Evolutionary conservation across 2,888 invertebrate species (phyloP), one percentile per base, ranked within the genome.

Genomic region (Drosophila tanythrix): DNA sequence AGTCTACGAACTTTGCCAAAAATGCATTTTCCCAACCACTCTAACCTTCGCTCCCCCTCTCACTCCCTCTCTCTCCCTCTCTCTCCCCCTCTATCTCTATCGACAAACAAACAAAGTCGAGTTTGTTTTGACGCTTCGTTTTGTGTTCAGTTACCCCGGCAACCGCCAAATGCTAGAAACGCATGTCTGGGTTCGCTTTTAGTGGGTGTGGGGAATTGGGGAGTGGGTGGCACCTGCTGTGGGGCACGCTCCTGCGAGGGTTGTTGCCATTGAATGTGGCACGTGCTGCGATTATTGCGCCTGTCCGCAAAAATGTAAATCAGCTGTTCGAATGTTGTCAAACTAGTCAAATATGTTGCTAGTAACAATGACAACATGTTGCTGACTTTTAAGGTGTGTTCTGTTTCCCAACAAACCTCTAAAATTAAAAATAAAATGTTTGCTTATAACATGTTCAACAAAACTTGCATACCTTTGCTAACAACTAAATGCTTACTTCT

Each of bases 51-150:
- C 18, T n/a, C 15, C 1, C 8, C 8, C 11, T 21, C 35, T 31
- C 40, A 52, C 43, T 18, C 58, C 18, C 57, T 27, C 36, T 36
- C 46, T 11, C 43, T 18, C 58, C 18, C 57, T 27, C 36, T 36
- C 46, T 11, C 18, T 25, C 43, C 29, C 25, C 3, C 31, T 10
- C 33, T 0, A 33, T 33, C 11, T 13, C 35, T n/a, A 69, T 52
- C 67, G 63, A 64, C 66, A 68, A 68, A 36, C 69, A 65, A 70
- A 86, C 79, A 81, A 82, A 78, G 74, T 43, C 53, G 35, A 66
- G 69, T 90, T 86, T 88, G 87, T 90, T 90, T 83, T 89, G 85
- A 83, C 89, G 83, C 68, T 76, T 61, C 68, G 68, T 67, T 74
- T 81, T 55, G 63, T 71, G 70, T 76, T 76, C 43, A 65, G 88